Evolutionary conservation across 2,888 invertebrate species (phyloP), one percentile per base, ranked within the genome.

Genomic region (Digitonthophagus gazella): DNA sequence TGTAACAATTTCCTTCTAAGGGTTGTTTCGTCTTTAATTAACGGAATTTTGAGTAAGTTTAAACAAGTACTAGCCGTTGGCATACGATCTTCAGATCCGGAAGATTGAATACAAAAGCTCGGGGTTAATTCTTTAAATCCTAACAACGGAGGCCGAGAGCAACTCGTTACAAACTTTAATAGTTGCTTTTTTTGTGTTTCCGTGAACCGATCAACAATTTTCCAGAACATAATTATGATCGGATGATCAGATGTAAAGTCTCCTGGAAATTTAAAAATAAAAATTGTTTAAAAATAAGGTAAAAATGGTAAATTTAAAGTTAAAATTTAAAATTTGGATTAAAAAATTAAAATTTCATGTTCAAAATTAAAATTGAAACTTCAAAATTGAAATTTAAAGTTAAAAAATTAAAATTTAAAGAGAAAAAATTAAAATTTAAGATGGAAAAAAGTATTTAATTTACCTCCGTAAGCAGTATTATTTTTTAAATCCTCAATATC

Each of bases 1-100:
- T 96, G 96, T 6, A 96, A 83, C 68, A 98, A 86, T 82, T 96
- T 97, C 76, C 92, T 91, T 55, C 89, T 87, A 78, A 98, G 85
- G 67, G 89, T 86, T 68, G 89, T 88, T 76, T 93, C 91, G 64
- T 91, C 91, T 72, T 87, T 87, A 80, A 96, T 96, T 78, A 96
- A 93, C 0, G 98, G 98, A 75, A 99, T 86, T 84, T 98, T 98
- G 71, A 99, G 86, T 72, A 99, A 87, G 86, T 99, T 98, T 91
- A 99, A 95, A 81, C 98, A 99, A 2, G 99, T 99, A 82, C 96
- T 96, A 5, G 98, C 95, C 8, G 98, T 96, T 0, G 98, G 98
- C 78, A 99, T 88, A 11, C 97, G 90, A 80, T 96, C 95, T 74
- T 93, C 91, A 64, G 89, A 89, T 8, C 96, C 97, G 68, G 95